Percentiles rank a stretch among this genome's conserved stretches.
phyloP scores from a whole-genome alignment of 2,113 vertebrate genomes.

The Ciconia stormi region DNA sequence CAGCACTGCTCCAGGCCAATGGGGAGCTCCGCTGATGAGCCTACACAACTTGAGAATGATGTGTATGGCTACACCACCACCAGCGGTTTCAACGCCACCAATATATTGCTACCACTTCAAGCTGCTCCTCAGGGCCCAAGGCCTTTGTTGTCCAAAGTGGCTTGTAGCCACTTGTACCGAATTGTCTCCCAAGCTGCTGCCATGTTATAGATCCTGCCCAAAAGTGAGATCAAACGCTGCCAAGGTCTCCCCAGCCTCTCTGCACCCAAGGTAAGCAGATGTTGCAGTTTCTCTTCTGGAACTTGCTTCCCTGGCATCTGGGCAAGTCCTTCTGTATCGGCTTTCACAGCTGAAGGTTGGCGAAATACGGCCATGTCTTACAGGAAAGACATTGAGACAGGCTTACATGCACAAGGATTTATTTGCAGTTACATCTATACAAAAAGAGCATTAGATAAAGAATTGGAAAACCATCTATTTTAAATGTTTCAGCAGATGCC shows the following conservation, averaged over 20 bases:
- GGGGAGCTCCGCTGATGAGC: neutral
- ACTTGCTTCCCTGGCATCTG: neutral
- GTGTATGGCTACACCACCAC: neutral
- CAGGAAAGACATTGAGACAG: rapidly evolving
- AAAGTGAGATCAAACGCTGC: neutral
- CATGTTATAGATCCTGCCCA: neutral
- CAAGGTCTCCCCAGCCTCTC: neutral
- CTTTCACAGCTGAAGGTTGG: neutral
- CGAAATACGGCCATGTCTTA: neutral
- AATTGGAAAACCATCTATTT: neutral
- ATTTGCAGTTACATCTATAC: neutral
- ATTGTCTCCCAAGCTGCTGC: neutral
- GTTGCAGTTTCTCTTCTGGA: neutral
- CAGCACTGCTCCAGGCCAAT: neutral
- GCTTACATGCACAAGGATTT: neutral
- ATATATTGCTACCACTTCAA: neutral
- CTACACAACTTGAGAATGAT: rapidly evolving
- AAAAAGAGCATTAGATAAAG: neutral
- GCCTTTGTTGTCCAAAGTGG: neutral
- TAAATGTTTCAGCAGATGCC: rapidly evolving
- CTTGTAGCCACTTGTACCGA: neutral
- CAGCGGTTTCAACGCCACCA: neutral
- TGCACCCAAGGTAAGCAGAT: neutral
- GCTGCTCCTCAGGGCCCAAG: neutral
- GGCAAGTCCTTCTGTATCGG: neutral